Evolutionary conservation across 2,113 vertebrate genomes (phyloP), one percentile per base, ranked within the genome.

Genomic region (Edolisoma coerulescens): DNA sequence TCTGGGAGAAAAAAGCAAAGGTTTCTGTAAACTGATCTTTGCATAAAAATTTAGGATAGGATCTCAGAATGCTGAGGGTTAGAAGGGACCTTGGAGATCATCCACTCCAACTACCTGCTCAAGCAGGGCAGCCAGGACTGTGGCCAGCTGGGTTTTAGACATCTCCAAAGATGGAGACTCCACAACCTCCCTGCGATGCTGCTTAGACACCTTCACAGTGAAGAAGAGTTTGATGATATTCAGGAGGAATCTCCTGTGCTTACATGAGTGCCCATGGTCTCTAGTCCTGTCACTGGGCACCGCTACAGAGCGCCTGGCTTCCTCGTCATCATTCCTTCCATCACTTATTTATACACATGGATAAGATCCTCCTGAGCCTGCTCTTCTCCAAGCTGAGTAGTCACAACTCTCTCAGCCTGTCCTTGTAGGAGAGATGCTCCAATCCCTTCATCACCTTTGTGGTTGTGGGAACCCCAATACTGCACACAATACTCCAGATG

Each of bases 201-300:
- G 28, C 37, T 87, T 4, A 1, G 28, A 32, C 42, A 37, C 26
- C 44, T 33, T 28, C 49, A 41, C 11, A 32, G 35, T 41, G 33
- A 47, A 41, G 6, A 79, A 50, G 6, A 10, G 8, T 53, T 79
- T 67, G 32, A 21, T 83, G 32, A 44, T 33, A 21, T 57, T 86
- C 47, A 56, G 33, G 30, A 59, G 30, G 30, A 87, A 30, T 27
- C 18, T 81, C 22, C 10, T 18, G 9, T 16, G 18, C 32, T 73
- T 56, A 23, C 0, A 0, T 22, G 5, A 50, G 6, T 49, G 57
- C 8, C 8, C 21, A 6, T 7, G 28, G 42, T 35, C 23, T 70
- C 33, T 35, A 27, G 7, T 47, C 21, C 59, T 56, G 50, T 32
- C 61, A 27, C 24, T 49, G 28, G 19, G 22, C 17, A 30, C 19